Base-by-base conservation (phyloP, 2,113 vertebrate species). In the Seriola quinqueradiata region DNA sequence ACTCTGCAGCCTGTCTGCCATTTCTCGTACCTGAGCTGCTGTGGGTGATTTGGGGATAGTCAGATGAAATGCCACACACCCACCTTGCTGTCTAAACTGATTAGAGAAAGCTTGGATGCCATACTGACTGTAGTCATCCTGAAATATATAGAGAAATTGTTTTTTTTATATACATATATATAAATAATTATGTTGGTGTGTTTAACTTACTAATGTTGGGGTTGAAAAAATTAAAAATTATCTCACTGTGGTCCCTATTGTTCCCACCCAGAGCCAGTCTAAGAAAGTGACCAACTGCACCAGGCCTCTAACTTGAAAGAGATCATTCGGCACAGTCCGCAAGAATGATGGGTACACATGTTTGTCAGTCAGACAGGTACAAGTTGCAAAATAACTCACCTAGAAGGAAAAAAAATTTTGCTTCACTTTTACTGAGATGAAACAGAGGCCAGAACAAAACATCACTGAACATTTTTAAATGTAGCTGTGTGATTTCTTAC, bases 331-430 rank as follows among this genome's bases (percentile, higher is more conserved):
- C 23, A 95, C 93, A 16, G 95, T 96, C 63, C 95, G 84, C 74
- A 95, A 85, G 79, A 95, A 95, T n/a, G 93, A 86, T 1, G 94
- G 95, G 69, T 92, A 93, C 61, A 87, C 71, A 1, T 38, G n/a
- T 44, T 95, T 95, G 80, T 96, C 89, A 65, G 88, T 95, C 4
- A 96, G 92, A 80, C 94, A 94, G 1, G 92, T 89, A 28, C 95
- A 96, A 46, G 95, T 95, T 32, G 95, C 91, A 78, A 92, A 96
- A 83, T 95, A 93, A 59, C 95, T 96, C 23, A 96, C 92, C 95
- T 96, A 52, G 11, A 36, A 25, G 46, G 69, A 84, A 8, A 65
- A 1, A 69, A 69, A 23, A 64, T 4, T 34, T 36, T 66, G 65
- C 84, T 80, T 36, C 89, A 52, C 4, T 23, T 19, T 25, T 44